Evolutionary conservation across 2,888 invertebrate genomes (phyloP).

Genomic region (Lasioglossum pauxillum): DNA sequence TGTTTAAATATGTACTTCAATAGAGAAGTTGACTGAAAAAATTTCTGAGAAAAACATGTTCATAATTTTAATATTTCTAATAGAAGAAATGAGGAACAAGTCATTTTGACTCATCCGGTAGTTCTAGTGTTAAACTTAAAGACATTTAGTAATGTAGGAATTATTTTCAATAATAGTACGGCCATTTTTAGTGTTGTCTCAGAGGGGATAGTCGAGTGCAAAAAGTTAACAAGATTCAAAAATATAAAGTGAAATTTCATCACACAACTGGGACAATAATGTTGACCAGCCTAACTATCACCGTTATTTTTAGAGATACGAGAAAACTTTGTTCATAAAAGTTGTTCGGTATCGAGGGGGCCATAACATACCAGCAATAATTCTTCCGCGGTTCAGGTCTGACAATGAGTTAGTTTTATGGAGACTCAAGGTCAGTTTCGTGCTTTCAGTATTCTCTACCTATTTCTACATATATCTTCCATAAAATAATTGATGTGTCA

Average conservation of each 20-base stretch:
- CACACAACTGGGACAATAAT: background rate
- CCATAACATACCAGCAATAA: background rate
- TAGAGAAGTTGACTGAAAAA: too few species aligned
- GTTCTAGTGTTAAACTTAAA: too few species aligned
- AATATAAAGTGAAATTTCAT: background rate
- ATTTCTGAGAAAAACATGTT: too few species aligned
- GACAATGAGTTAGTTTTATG: slow-evolving; percentile 1
- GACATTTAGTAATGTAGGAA: background rate
- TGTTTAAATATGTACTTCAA: too few species aligned
- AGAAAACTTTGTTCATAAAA: slow-evolving; percentile 1
- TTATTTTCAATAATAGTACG: background rate
- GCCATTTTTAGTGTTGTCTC: background rate
- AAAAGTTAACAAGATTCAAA: background rate
- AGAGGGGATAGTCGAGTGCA: background rate
- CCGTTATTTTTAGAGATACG: background rate
- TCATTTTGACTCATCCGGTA: too few species aligned
- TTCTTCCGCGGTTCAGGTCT: background rate
- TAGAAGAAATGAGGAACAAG: too few species aligned
- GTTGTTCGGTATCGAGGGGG: background rate
- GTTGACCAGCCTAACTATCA: background rate
- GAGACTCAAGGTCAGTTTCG: background rate
- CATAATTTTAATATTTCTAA: too few species aligned
- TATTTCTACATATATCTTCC: background rate
- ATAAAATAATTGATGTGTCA: background rate
- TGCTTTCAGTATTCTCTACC: background rate